Conservation (phyloP, 2,888 invertebrate genomes). For the Cheilosia scutellata region DNA sequence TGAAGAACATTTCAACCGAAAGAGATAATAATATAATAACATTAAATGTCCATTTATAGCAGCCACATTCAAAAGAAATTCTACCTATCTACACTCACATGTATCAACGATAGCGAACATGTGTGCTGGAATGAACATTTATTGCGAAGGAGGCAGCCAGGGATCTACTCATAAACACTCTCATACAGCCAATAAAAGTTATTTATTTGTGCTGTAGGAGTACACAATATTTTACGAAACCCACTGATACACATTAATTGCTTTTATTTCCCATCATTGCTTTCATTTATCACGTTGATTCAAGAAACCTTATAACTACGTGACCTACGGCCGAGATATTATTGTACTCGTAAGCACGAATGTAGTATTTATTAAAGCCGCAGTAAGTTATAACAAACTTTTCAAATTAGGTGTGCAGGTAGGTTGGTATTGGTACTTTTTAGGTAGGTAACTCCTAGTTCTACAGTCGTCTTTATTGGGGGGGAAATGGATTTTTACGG, state of each 20-base stretch:
- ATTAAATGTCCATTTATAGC: too few relatives aligned
- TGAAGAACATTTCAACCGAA: too few relatives aligned
- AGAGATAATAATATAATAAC: too few relatives aligned
- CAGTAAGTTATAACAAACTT: conserved; percentile 14
- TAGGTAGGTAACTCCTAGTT: too few relatives aligned
- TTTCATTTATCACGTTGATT: conserved; percentile 49
- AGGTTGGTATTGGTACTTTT: background rate
- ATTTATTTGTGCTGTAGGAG: conserved; percentile 32
- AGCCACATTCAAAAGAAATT: too few relatives aligned
- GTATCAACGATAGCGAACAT: conserved; percentile 4
- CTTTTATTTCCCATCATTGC: conserved; percentile 56
- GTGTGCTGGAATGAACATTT: conserved; percentile 36
- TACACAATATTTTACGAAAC: conserved; percentile 31
- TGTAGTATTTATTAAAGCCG: conserved; percentile 38
- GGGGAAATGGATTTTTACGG: too few relatives aligned
- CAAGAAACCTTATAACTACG: conserved; percentile 50
- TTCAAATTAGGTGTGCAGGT: background rate
- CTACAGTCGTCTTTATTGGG: too few relatives aligned
- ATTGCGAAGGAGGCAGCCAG: conserved; percentile 16
- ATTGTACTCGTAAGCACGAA: conserved; percentile 34
- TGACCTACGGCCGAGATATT: conserved; percentile 44
- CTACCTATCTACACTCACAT: too few relatives aligned
- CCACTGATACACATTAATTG: conserved; percentile 56
- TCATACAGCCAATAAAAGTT: conserved; percentile 39
- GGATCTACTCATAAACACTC: conserved; percentile 47